phyloP scores from a whole-genome alignment of 2,113 vertebrate species.

The Myanophis thanlyinensis region DNA sequence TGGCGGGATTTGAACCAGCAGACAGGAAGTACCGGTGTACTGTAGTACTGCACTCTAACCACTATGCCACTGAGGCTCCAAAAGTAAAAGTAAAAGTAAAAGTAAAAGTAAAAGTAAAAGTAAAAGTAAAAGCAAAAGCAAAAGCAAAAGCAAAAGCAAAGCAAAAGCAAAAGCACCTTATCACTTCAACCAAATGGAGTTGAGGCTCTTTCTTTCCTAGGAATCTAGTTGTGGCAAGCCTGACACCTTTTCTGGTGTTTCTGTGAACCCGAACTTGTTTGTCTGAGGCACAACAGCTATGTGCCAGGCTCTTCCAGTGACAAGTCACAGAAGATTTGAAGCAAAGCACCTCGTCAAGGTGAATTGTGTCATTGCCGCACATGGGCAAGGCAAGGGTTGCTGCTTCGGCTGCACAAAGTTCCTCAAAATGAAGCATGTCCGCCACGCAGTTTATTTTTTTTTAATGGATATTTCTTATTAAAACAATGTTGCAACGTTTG shows the following conservation, averaged over 20 bases:
- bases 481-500: neutral
- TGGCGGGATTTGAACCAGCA: no score
- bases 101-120: no score
- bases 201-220: no score
- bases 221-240: no score
- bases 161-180: no score
- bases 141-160: no score
- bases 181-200: no score
- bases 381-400: neutral
- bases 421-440: neutral
- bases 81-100: no score
- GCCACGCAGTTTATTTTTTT: neutral
- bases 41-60: no score
- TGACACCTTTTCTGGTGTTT: neutral
- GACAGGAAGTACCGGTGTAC: no score
- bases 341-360: neutral
- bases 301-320: neutral
- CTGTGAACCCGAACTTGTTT: neutral
- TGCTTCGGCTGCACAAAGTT: neutral
- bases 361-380: neutral
- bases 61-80: no score
- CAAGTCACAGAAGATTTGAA: neutral
- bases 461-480: neutral
- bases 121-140: no score
- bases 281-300: neutral